These are phyloP conservation scores for Craterocephalus amniculus DNA, from an alignment of 2,797 vertebrate species.

Conservation along the genomic window DNA sequence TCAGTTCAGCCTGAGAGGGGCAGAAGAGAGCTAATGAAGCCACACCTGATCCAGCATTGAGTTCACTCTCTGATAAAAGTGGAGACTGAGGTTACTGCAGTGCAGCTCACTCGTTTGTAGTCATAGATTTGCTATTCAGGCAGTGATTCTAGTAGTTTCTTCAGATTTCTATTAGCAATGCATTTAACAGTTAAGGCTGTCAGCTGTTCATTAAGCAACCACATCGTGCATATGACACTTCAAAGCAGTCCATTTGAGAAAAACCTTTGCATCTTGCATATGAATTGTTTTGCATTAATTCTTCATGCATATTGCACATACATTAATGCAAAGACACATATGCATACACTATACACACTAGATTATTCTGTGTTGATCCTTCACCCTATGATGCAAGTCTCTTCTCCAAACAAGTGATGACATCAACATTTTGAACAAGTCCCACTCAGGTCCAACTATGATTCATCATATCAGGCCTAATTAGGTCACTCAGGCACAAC, in stretches of 20 bases:
- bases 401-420: constrained; percentile 16
- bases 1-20: constrained; percentile 59
- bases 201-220: not conserved
- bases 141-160: constrained; percentile 37
- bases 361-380: constrained; percentile 15
- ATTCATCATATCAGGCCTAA: constrained; percentile 54
- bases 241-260: not conserved
- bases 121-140: constrained; percentile 35
- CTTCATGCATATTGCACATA: not conserved
- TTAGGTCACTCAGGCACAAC: constrained; percentile 10
- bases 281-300: not conserved
- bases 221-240: not conserved
- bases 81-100: constrained; percentile 56
- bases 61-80: constrained; percentile 16
- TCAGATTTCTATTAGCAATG: constrained; percentile 1
- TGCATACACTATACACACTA: not conserved
- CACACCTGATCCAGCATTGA: not conserved
- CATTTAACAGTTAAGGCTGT: not conserved
- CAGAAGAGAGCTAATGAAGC: constrained; percentile 67
- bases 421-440: constrained; percentile 37
- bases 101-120: constrained; percentile 32
- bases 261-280: not conserved
- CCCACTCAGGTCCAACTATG: constrained; percentile 16
- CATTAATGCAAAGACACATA: not conserved
- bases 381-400: constrained; percentile 26